Percentiles rank a stretch among this genome's conserved stretches.
These are phyloP conservation scores for Petaurus breviceps DNA, from an alignment of 2,113 vertebrate species.

Conservation along the genomic window DNA sequence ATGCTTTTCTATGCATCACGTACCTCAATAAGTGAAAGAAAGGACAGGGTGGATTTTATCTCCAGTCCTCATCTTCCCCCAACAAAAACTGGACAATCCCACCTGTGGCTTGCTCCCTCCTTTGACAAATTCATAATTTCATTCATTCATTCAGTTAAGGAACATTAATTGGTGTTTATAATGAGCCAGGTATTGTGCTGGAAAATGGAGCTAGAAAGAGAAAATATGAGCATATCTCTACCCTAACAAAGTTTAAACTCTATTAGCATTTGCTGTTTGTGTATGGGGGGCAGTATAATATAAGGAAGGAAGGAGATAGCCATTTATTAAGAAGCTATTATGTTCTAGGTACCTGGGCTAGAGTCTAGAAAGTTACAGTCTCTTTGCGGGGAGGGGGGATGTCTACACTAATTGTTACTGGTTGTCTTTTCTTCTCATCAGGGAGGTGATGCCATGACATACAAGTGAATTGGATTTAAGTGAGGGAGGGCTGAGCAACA, in stretches of 20 bases:
- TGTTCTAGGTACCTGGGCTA: background rate
- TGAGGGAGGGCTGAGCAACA: too few relatives aligned
- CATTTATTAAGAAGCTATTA: background rate
- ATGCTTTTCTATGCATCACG: background rate
- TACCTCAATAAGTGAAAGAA: background rate
- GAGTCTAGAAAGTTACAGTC: background rate
- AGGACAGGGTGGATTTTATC: background rate
- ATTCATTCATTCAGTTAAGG: background rate
- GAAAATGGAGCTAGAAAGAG: background rate
- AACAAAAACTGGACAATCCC: background rate
- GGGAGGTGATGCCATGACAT: too few relatives aligned
- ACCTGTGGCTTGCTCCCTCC: background rate
- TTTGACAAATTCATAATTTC: conserved; percentile 22
- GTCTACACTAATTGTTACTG: too few relatives aligned
- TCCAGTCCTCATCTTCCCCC: background rate
- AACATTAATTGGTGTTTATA: background rate
- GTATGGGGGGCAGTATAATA: background rate
- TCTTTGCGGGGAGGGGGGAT: background rate
- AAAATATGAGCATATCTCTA: background rate
- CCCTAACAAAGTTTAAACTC: background rate
- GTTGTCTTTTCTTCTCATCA: too few relatives aligned
- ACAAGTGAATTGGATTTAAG: too few relatives aligned
- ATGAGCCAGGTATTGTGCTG: background rate
- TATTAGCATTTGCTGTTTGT: background rate
- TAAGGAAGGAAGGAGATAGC: background rate